Evolutionary conservation across 2,113 vertebrate genomes (phyloP).

Genomic region (Epinephelus moara): DNA sequence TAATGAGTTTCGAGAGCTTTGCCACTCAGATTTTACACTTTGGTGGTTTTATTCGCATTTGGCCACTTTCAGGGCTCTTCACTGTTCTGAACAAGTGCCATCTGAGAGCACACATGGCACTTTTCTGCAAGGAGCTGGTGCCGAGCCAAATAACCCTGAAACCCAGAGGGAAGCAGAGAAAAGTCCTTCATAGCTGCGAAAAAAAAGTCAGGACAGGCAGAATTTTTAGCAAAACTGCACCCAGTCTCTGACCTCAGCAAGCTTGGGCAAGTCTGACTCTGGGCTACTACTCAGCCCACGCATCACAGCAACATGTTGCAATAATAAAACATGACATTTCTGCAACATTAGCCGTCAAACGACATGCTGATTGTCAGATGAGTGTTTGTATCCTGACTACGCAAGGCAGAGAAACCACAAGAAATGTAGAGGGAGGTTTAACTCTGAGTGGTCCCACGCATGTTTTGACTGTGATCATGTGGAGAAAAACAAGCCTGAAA

Average conservation of each 20-base stretch:
- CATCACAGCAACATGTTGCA: neutral
- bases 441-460: neutral
- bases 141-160: constrained; percentile 13
- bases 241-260: constrained; percentile 31
- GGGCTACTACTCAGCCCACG: constrained; percentile 9
- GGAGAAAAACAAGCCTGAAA: neutral
- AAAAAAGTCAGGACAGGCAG: constrained; percentile 19
- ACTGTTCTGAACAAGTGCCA: constrained; percentile 15
- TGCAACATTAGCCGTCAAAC: neutral
- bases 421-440: neutral
- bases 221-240: constrained; percentile 1
- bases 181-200: constrained; percentile 31
- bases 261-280: constrained; percentile 15
- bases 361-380: neutral
- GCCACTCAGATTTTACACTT: neutral
- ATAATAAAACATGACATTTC: neutral
- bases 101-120: constrained; percentile 32
- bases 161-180: constrained; percentile 26
- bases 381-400: neutral
- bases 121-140: constrained; percentile 29
- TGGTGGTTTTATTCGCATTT: neutral
- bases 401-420: neutral
- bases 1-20: neutral
- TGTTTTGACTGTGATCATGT: neutral
- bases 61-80: constrained; percentile 7